phyloP scores from a whole-genome alignment of 2,113 vertebrate species.

The Paradoxurus hermaphroditus region DNA sequence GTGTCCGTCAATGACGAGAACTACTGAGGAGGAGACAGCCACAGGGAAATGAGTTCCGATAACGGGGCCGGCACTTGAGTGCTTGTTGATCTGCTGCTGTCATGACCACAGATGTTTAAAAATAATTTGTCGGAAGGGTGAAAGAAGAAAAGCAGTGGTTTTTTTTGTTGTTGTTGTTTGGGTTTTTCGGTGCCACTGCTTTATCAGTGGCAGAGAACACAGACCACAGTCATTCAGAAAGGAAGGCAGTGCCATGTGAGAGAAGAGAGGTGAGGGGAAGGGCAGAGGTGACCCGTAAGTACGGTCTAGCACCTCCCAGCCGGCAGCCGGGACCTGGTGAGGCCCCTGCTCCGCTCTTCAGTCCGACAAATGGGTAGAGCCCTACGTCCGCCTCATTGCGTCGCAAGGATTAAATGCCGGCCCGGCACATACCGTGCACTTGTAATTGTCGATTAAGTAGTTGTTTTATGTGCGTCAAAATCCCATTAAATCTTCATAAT shows the following conservation, averaged over 20 bases:
- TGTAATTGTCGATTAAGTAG: fast-evolving
- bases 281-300: background rate
- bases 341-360: background rate
- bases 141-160: conserved; percentile 31
- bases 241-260: background rate
- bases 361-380: background rate
- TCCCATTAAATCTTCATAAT: background rate
- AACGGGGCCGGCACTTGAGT: background rate
- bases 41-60: background rate
- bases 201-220: background rate
- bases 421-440: fast-evolving
- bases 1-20: background rate
- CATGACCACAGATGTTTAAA: conserved; percentile 73
- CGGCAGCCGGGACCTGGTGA: background rate
- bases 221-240: conserved; percentile 65
- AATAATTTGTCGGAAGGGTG: conserved; percentile 59
- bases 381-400: too few relatives aligned
- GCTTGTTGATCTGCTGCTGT: conserved; percentile 54
- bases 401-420: too few relatives aligned
- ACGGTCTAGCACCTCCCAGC: background rate
- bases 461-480: fast-evolving
- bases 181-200: background rate
- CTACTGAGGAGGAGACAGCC: background rate
- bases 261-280: background rate
- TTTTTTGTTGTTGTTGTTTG: background rate